These are phyloP conservation scores for Dryobates pubescens DNA, from an alignment of 2,797 vertebrate genomes.

Conservation along the genomic window DNA sequence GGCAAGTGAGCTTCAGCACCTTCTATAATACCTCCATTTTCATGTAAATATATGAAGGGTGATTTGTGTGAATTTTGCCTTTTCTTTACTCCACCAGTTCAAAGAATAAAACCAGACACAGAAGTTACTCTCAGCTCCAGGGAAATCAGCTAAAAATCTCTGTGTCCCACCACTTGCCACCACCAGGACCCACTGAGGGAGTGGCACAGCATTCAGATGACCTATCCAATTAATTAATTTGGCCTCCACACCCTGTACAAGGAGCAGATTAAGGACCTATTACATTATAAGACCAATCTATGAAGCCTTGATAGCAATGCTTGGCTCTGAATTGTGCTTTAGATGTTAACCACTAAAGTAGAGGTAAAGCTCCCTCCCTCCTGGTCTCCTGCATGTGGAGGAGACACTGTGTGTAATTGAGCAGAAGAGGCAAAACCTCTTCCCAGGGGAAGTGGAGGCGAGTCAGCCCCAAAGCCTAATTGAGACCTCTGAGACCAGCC, in stretches of 20 bases:
- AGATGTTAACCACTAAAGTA: neutral
- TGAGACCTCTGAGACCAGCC: conserved; percentile 60
- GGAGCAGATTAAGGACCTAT: neutral
- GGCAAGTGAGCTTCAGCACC: neutral
- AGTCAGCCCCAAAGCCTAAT: conserved; percentile 8
- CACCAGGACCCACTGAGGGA: neutral
- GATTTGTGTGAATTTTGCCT: neutral
- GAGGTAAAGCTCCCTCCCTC: neutral
- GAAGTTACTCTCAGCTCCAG: neutral
- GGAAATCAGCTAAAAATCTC: neutral
- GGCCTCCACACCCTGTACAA: neutral
- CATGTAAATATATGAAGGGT: neutral
- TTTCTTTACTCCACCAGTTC: neutral
- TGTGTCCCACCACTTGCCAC: neutral
- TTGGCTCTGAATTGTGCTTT: neutral
- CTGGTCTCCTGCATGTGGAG: neutral
- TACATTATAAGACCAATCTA: neutral
- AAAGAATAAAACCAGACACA: neutral
- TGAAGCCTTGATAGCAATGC: neutral
- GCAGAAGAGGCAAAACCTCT: conserved; percentile 15
- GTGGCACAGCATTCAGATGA: fast-evolving
- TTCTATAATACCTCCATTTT: neutral
- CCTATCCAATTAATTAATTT: neutral
- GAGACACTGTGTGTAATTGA: neutral
- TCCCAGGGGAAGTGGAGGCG: neutral